Evolutionary conservation across 2,797 vertebrate species (phyloP).

Genomic region (Mus minutoides): DNA sequence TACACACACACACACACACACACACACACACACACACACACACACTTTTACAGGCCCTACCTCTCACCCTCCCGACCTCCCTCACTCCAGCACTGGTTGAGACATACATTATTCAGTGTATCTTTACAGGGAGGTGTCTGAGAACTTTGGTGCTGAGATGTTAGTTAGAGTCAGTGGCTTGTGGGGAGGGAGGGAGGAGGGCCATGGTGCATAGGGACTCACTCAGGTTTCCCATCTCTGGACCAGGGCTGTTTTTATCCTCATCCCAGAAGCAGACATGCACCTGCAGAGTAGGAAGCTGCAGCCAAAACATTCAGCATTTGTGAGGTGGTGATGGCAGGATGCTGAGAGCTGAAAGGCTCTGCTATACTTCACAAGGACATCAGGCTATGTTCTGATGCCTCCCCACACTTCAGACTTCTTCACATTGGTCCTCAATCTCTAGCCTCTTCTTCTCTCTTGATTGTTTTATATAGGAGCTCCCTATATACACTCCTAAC

Average conservation of each 20-base stretch:
- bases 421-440: not conserved
- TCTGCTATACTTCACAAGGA: not conserved
- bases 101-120: slow-evolving; percentile 53
- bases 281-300: not conserved
- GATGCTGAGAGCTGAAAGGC: not conserved
- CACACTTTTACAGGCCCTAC: slow-evolving; percentile 11
- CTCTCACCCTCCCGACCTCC: not conserved
- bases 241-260: not conserved
- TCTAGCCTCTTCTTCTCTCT: not conserved
- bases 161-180: slow-evolving; percentile 34
- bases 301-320: not conserved
- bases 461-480: not conserved
- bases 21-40: not conserved
- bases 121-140: not conserved
- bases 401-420: not conserved
- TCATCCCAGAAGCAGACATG: not conserved
- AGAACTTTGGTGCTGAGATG: slow-evolving; percentile 47
- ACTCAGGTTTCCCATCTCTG: not conserved
- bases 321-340: not conserved
- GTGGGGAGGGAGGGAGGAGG: not conserved
- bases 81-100: not conserved
- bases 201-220: not conserved
- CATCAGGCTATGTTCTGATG: not conserved
- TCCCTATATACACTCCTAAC: not conserved
- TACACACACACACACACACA: not conserved